Conservation (phyloP, 2,797 vertebrate species). For the Rhabdomys pumilio region DNA sequence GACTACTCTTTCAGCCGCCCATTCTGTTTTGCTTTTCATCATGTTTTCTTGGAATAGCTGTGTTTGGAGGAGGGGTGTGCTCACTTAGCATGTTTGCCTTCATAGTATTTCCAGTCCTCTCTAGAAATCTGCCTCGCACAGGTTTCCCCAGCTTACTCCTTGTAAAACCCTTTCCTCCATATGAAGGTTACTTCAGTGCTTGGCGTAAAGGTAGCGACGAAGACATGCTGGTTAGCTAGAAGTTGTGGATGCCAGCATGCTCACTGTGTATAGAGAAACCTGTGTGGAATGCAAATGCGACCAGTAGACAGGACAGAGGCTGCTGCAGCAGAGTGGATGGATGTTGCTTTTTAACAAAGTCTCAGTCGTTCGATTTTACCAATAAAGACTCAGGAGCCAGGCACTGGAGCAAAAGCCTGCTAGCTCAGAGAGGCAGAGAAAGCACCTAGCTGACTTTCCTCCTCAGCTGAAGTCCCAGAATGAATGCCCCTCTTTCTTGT, state of each 20-base stretch:
- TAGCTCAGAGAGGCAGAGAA: neutral
- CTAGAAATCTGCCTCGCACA: conserved; percentile 28
- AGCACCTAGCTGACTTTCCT: neutral
- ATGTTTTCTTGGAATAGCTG: neutral
- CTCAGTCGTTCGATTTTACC: neutral
- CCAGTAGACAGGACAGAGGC: neutral
- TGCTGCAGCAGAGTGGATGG: neutral
- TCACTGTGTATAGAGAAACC: neutral
- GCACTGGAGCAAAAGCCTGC: neutral
- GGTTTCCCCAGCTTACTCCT: neutral
- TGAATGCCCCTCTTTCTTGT: neutral
- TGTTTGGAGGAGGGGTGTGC: neutral
- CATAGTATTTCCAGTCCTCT: neutral
- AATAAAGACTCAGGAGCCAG: neutral
- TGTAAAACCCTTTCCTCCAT: conserved; percentile 37
- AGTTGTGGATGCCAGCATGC: neutral
- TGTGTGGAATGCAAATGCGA: neutral
- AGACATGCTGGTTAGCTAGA: neutral
- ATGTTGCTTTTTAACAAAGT: neutral
- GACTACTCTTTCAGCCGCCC: neutral
- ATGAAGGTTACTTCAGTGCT: neutral
- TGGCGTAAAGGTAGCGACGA: neutral
- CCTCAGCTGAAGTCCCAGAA: neutral
- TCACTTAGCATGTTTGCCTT: neutral
- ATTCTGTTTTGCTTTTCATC: conserved; percentile 34